These are phyloP conservation scores for Trematocara unimaculatum DNA, from an alignment of 2,113 vertebrate species.

Conservation along the genomic window DNA sequence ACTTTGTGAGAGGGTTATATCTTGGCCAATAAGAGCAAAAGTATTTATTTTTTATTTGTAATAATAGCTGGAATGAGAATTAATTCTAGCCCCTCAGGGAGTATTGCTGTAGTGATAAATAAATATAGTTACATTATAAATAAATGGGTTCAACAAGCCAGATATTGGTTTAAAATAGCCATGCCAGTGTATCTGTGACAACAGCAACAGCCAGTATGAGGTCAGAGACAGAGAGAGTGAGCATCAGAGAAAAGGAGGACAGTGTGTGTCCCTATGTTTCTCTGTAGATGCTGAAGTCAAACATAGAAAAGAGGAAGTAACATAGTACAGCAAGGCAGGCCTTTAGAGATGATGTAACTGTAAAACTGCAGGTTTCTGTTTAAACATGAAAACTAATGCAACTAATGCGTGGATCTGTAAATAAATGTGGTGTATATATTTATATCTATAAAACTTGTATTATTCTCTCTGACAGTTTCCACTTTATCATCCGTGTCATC, in stretches of 20 bases:
- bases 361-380: neutral
- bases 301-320: neutral
- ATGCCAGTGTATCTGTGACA: conserved; percentile 9
- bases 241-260: neutral
- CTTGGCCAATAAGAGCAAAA: neutral
- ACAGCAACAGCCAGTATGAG: conserved; percentile 19
- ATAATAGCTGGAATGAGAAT: neutral
- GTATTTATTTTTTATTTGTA: neutral
- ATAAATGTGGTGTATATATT: neutral
- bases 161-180: neutral
- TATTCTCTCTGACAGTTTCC: conserved; percentile 4
- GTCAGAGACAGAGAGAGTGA: neutral
- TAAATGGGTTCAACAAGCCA: neutral
- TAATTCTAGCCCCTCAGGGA: neutral
- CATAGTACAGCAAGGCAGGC: neutral
- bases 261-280: neutral
- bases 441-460: neutral
- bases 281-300: neutral
- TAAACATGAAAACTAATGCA: neutral
- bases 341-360: neutral
- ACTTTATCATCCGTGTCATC: neutral
- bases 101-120: neutral
- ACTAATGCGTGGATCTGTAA: neutral
- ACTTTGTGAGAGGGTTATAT: neutral
- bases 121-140: neutral